Conservation (phyloP, 2,888 invertebrate species). For the Eurois occulta region DNA sequence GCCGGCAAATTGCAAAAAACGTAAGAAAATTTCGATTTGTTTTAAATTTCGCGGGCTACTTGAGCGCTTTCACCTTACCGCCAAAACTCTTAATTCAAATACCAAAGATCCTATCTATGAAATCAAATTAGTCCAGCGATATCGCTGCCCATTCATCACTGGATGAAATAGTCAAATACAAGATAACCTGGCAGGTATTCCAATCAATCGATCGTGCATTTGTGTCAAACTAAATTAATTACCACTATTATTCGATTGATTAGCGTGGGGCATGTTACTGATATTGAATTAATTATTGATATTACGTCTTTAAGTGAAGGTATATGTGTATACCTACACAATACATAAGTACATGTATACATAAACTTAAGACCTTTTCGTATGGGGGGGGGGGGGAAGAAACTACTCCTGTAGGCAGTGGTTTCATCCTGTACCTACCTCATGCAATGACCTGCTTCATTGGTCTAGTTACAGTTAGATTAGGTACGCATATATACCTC, state of each 20-base stretch:
- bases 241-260: conserved; percentile 84
- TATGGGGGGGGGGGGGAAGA: too few relatives aligned
- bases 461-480: too few relatives aligned
- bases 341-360: not conserved
- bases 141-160: conserved; percentile 46
- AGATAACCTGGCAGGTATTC: conserved; percentile 63
- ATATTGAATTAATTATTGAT: conserved; percentile 77
- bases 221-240: conserved; percentile 84
- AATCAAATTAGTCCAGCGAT: conserved; percentile 37
- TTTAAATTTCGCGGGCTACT: too few relatives aligned
- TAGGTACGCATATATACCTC: too few relatives aligned
- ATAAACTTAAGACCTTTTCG: not conserved
- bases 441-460: too few relatives aligned
- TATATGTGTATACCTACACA: not conserved
- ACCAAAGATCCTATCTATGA: conserved; percentile 14
- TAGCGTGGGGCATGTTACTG: conserved; percentile 76
- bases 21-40: too few relatives aligned
- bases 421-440: too few relatives aligned
- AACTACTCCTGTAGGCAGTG: too few relatives aligned
- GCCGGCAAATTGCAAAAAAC: too few relatives aligned
- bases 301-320: conserved; percentile 68
- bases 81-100: conserved; percentile 1
- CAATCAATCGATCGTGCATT: conserved; percentile 66
- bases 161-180: conserved; percentile 46
- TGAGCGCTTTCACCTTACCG: too few relatives aligned